Conservation (phyloP, 2,113 vertebrate species). For the Podiceps cristatus region DNA sequence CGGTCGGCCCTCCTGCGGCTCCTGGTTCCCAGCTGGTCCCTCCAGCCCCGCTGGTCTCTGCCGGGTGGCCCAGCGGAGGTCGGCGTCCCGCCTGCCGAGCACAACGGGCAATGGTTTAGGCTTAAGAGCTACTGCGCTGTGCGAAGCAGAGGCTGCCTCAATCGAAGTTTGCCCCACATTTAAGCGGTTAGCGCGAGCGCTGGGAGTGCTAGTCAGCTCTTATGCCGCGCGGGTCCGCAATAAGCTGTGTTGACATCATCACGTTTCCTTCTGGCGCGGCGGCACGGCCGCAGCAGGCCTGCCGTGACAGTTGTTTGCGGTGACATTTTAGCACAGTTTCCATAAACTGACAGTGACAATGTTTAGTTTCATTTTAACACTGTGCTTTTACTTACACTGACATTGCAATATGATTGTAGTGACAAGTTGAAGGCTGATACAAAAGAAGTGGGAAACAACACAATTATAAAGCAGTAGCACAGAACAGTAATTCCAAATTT, state of each 20-base stretch:
- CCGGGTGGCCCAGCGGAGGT: not conserved
- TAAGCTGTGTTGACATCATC: not conserved
- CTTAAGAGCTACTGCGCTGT: rapidly evolving
- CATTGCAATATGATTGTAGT: not conserved
- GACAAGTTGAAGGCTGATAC: conserved; percentile 60
- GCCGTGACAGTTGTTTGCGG: not conserved
- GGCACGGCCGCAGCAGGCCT: not conserved
- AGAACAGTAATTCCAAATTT: not conserved
- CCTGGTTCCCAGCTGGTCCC: no score
- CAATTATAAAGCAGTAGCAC: conserved; percentile 13
- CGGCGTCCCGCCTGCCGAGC: rapidly evolving
- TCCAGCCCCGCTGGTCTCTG: rapidly evolving
- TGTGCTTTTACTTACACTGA: conserved; percentile 27
- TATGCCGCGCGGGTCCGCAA: rapidly evolving
- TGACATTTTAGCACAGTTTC: conserved; percentile 8
- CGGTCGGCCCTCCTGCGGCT: not conserved
- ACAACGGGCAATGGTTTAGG: rapidly evolving
- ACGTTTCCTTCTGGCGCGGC: not conserved
- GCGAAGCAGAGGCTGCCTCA: not conserved
- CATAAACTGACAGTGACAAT: conserved; percentile 60
- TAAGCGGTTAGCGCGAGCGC: rapidly evolving
- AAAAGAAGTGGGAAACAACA: conserved; percentile 38
- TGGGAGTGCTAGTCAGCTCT: not conserved
- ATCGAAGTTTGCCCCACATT: not conserved
- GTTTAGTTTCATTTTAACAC: conserved; percentile 59